Evolutionary conservation across 1,140 invertebrate species (phyloP).

Genomic region (Onthophagus taurus): DNA sequence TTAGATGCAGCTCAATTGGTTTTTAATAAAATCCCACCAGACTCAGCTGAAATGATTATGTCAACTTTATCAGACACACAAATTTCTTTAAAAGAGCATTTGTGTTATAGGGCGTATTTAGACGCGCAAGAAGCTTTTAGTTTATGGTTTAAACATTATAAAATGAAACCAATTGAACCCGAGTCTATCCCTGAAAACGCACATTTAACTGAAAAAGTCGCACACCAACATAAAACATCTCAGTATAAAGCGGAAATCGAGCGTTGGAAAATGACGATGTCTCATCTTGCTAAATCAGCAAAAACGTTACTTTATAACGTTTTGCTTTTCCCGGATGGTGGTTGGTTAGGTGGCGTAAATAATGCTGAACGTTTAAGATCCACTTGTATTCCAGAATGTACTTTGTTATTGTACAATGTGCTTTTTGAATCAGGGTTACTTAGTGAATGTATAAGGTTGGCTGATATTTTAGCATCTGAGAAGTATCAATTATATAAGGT

Average conservation of each 20-base stretch:
- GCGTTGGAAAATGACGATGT: constrained; percentile 59
- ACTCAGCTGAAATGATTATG: constrained; percentile 54
- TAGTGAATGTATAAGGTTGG: constrained; percentile 67
- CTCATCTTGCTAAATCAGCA: constrained; percentile 39
- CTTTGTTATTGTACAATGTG: constrained; percentile 68
- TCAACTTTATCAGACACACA: constrained; percentile 42
- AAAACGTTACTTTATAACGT: constrained; percentile 80
- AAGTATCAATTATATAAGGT: constrained; percentile 68
- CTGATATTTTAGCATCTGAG: constrained; percentile 70
- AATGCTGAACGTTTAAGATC: constrained; percentile 52
- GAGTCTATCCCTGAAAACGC: constrained; percentile 47
- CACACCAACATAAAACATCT: constrained; percentile 71
- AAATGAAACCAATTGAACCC: constrained; percentile 62
- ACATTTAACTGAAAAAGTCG: constrained; percentile 80
- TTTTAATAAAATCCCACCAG: constrained; percentile 56
- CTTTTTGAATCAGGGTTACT: constrained; percentile 66
- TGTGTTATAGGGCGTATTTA: constrained; percentile 69
- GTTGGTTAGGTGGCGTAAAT: constrained; percentile 74
- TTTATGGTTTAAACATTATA: constrained; percentile 78
- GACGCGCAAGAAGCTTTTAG: constrained; percentile 79
- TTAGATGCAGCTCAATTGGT: constrained; percentile 58
- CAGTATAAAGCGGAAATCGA: constrained; percentile 67
- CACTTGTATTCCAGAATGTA: constrained; percentile 75
- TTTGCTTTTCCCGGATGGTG: constrained; percentile 76
- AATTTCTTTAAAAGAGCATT: constrained; percentile 58